Evolutionary conservation across 2,113 vertebrate genomes (phyloP), one percentile per base, ranked within the genome.

Genomic region (Hippolais icterina): DNA sequence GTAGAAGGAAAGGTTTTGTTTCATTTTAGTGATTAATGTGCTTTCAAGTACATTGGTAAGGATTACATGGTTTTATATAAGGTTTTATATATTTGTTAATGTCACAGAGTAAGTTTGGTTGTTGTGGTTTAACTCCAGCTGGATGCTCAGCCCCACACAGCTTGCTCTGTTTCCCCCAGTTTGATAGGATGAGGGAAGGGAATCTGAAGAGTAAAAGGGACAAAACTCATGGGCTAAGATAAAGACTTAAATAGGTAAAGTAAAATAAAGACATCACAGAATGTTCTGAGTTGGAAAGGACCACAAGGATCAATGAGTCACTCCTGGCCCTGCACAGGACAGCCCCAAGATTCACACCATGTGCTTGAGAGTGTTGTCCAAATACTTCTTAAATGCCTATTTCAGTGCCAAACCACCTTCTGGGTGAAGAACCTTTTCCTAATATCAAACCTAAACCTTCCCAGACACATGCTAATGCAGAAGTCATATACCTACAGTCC

Each of bases 131-230:
- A 63, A 47, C 39, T 41, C 13, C 41, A 77, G 39, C 27, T 5
- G 4, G 61, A 41, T 76, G 31, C 44, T 89, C 8, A 52, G 56
- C 29, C 5, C 25, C 27, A 11, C 8, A 2, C 4, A 61, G 59
- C 44, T 85, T 3, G 2, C 15, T 46, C 6, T 10, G 6, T 33
- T 41, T 7, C 7, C 16, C 16, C 1, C 0, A 28, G 2, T 69
- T 25, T 27, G 44, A 42, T 63, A 28, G 11, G 12, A 44, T 47
- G 7, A 24, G 23, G 24, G 19, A 39, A 70, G 56, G 33, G 41
- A 57, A 25, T 53, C 7, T 2, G 33, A 64, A 44, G 7, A 22
- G n/a, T n/a, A 37, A 44, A 57, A 70, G 47, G 65, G 41, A 70
- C 31, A 75, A 82, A 78, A 70, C 14, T 33, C 1, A 0, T 52